A percentile compares a stretch with the other conserved stretches of the same genome.
These are phyloP conservation scores for Xestia c-nigrum DNA, from an alignment of 2,888 invertebrate genomes.

Conservation along the genomic window DNA sequence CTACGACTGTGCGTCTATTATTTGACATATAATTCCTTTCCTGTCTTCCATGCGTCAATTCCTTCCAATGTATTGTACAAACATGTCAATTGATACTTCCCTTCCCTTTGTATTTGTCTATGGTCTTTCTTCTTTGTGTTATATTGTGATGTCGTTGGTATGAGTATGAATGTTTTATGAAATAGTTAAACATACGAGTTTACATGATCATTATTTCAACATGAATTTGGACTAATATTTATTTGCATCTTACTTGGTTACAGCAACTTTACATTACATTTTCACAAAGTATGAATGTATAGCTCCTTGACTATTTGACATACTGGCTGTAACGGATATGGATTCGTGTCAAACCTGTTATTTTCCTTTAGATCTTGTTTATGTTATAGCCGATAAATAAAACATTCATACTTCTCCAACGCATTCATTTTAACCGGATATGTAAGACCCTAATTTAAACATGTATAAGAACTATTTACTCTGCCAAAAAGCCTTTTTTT, in stretches of 20 bases:
- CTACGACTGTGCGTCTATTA: slow-evolving; percentile 45
- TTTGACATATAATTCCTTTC: slow-evolving; percentile 77
- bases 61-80: slow-evolving; percentile 88
- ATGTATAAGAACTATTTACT: slow-evolving; percentile 11
- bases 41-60: slow-evolving; percentile 89
- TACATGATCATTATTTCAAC: neutral
- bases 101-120: slow-evolving; percentile 23
- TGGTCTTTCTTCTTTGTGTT: slow-evolving; percentile 27
- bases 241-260: neutral
- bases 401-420: slow-evolving; percentile 25
- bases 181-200: neutral
- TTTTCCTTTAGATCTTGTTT: neutral
- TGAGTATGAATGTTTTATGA: slow-evolving; percentile 29
- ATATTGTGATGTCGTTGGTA: neutral
- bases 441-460: slow-evolving; percentile 26
- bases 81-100: slow-evolving; percentile 85
- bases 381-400: neutral
- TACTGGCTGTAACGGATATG: neutral
- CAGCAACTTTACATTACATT: neutral
- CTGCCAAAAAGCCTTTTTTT: neutral
- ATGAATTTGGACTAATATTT: neutral
- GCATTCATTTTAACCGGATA: slow-evolving; percentile 12
- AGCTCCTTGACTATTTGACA: neutral
- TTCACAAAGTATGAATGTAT: neutral
- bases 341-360: neutral